Evolutionary conservation across 2,888 invertebrate species (phyloP).

Genomic region (Euproctis similis): DNA sequence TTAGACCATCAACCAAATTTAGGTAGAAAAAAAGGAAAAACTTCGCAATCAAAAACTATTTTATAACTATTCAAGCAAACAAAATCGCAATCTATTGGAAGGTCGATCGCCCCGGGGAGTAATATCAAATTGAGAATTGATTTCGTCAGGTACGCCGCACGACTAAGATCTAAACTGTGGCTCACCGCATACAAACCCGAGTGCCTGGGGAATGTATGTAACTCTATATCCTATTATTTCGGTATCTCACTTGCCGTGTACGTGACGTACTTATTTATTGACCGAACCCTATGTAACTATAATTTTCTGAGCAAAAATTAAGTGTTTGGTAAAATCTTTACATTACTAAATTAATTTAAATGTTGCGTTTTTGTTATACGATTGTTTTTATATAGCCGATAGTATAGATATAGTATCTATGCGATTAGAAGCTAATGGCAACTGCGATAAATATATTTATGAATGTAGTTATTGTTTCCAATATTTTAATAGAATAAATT

Average conservation of each 20-base stretch:
- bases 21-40: no score
- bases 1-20: no score
- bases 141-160: conserved; percentile 31
- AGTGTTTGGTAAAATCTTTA: conserved; percentile 31
- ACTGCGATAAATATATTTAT: no score
- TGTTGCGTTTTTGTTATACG: not conserved
- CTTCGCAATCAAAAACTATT: no score
- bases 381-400: not conserved
- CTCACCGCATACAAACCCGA: conserved; percentile 39
- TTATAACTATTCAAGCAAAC: conserved; percentile 11
- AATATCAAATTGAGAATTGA: conserved; percentile 32
- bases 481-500: no score
- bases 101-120: conserved; percentile 24
- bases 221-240: conserved; percentile 47
- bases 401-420: no score
- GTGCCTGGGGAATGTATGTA: conserved; percentile 40
- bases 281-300: conserved; percentile 37
- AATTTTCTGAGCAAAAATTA: conserved; percentile 33
- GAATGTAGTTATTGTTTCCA: no score
- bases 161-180: conserved; percentile 41
- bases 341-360: not conserved
- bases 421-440: no score
- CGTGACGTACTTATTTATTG: conserved; percentile 51
- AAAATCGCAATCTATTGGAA: conserved; percentile 25
- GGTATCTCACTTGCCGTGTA: conserved; percentile 41